phyloP scores from a whole-genome alignment of 1,140 invertebrate species.

The Zaprionus camerounensis region DNA sequence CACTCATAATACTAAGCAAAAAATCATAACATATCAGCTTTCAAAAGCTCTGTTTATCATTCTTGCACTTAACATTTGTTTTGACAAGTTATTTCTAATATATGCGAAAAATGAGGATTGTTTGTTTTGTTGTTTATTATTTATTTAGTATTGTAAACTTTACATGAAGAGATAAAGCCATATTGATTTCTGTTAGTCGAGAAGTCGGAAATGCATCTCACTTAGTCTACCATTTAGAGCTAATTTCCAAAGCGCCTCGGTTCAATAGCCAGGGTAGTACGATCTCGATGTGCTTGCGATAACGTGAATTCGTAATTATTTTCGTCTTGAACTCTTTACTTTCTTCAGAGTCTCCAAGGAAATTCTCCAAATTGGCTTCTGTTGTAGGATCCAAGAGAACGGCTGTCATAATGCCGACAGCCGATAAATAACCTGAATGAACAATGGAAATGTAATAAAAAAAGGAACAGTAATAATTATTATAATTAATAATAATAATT shows the following conservation, averaged over 20 bases:
- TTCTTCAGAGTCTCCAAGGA: constrained; percentile 31
- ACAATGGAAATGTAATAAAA: background rate
- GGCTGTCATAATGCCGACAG: constrained; percentile 42
- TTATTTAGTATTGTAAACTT: too few species aligned
- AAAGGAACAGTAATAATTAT: too few species aligned
- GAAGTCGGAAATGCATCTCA: background rate
- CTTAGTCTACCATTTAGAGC: background rate
- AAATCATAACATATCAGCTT: background rate
- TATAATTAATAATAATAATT: too few species aligned
- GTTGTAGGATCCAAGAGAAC: constrained; percentile 45
- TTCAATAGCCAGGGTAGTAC: constrained; percentile 57
- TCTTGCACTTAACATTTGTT: background rate
- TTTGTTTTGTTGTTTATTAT: background rate
- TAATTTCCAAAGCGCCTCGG: constrained; percentile 45
- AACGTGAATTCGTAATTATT: constrained; percentile 42
- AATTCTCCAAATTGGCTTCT: constrained; percentile 41
- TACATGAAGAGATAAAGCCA: too few species aligned
- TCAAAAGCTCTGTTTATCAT: background rate
- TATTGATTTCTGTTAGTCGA: too few species aligned
- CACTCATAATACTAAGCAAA: background rate
- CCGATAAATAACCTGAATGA: constrained; percentile 20
- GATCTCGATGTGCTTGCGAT: constrained; percentile 45
- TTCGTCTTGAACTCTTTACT: constrained; percentile 37
- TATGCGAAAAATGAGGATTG: background rate
- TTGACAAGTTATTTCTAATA: background rate